These are phyloP conservation scores for Endomychus coccineus DNA, from an alignment of 2,888 invertebrate genomes.

Conservation along the genomic window DNA sequence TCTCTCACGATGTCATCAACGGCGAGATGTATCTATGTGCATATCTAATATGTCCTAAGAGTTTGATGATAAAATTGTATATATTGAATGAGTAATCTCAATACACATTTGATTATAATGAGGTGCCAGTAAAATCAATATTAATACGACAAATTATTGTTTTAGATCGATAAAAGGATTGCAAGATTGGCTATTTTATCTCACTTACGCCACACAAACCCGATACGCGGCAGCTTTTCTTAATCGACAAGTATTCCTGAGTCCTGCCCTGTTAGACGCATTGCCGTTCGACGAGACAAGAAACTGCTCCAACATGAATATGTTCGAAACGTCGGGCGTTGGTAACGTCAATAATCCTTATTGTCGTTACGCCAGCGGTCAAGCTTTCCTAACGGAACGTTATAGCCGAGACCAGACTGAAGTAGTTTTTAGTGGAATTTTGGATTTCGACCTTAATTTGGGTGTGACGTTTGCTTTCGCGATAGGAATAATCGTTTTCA, in stretches of 20 bases:
- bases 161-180: constrained; percentile 67
- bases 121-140: no score
- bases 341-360: constrained; percentile 46
- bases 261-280: constrained; percentile 47
- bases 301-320: constrained; percentile 51
- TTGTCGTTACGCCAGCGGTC: constrained; percentile 64
- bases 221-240: constrained; percentile 72
- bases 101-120: no score
- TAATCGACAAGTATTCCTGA: constrained; percentile 61
- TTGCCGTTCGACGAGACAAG: constrained; percentile 45
- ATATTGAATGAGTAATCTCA: no score
- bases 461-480: constrained; percentile 78
- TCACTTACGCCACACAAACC: constrained; percentile 71
- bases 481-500: constrained; percentile 70
- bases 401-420: constrained; percentile 55
- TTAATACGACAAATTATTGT: no score
- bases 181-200: constrained; percentile 74
- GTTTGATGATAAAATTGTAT: no score
- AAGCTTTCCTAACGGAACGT: constrained; percentile 63
- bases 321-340: constrained; percentile 49
- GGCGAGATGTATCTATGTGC: no score
- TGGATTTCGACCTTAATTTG: constrained; percentile 69
- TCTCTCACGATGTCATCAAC: no score
- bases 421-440: constrained; percentile 51
- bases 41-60: no score